phyloP scores from a whole-genome alignment of 2,797 vertebrate species.

The Ctenosaura bakeri region DNA sequence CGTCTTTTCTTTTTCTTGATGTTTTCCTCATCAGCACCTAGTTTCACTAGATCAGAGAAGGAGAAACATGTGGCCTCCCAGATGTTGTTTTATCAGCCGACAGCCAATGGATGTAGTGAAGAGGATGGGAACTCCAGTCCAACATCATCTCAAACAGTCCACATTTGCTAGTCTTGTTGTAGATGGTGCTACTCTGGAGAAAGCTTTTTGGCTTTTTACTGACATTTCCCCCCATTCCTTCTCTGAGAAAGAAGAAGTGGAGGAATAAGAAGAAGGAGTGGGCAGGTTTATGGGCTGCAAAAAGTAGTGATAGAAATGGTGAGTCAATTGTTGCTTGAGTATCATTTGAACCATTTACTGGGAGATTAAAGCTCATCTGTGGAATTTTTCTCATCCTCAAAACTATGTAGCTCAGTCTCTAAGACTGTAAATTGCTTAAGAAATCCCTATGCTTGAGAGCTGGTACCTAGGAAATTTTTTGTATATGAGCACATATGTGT shows the following conservation, averaged over 20 bases:
- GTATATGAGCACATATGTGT: background rate
- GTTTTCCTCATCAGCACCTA: background rate
- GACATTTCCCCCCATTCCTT: background rate
- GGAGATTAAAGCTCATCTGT: background rate
- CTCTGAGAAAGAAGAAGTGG: no score
- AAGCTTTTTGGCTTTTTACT: background rate
- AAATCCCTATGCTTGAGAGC: background rate
- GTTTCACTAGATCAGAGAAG: background rate
- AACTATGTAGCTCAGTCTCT: background rate
- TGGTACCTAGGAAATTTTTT: background rate
- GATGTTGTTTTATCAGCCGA: background rate
- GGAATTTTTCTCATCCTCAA: background rate
- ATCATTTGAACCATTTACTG: background rate
- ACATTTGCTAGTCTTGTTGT: no score
- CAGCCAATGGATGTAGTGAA: background rate
- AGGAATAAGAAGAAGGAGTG: background rate
- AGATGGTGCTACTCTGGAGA: background rate
- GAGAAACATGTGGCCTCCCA: background rate
- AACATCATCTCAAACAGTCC: background rate
- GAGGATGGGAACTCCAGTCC: background rate
- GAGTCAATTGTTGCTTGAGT: background rate
- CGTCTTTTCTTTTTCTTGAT: background rate
- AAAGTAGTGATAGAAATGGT: background rate
- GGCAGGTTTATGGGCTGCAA: background rate
- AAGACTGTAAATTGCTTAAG: background rate